Conservation (phyloP, 2,888 invertebrate genomes). For the Halictus ligatus region DNA sequence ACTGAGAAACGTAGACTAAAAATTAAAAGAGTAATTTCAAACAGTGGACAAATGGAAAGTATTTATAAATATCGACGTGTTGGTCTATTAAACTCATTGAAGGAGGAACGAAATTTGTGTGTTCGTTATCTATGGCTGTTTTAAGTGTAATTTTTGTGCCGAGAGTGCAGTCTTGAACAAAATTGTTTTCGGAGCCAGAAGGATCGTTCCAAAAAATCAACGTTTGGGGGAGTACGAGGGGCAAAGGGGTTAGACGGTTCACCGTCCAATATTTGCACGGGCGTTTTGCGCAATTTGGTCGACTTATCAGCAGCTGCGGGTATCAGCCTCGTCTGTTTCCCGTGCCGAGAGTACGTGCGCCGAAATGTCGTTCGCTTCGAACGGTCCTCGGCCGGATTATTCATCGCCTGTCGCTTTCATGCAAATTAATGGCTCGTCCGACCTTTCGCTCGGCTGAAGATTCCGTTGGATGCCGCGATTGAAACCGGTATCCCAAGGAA, state of each 20-base stretch:
- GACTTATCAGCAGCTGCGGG: constrained; percentile 54
- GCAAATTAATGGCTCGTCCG: constrained; percentile 19
- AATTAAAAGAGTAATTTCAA: no score
- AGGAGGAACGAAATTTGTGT: no score
- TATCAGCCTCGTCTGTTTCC: constrained; percentile 32
- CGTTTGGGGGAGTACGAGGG: not conserved
- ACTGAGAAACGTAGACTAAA: no score
- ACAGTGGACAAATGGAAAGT: no score
- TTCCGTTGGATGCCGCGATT: constrained; percentile 44
- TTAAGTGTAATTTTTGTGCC: no score
- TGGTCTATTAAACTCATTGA: no score
- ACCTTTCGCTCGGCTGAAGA: constrained; percentile 30
- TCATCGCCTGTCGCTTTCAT: constrained; percentile 20
- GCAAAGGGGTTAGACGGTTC: not conserved
- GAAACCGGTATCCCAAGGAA: constrained; percentile 9
- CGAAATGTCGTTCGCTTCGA: not conserved
- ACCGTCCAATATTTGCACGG: constrained; percentile 36
- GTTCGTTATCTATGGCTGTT: no score
- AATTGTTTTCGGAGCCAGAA: not conserved
- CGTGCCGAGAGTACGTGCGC: constrained; percentile 17
- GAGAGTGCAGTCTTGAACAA: not conserved
- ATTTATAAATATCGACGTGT: no score
- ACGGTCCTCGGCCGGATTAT: not conserved
- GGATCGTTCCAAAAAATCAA: not conserved
- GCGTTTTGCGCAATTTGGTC: constrained; percentile 44